Conservation (phyloP, 1,140 invertebrate genomes). For the Cylas formicarius region DNA sequence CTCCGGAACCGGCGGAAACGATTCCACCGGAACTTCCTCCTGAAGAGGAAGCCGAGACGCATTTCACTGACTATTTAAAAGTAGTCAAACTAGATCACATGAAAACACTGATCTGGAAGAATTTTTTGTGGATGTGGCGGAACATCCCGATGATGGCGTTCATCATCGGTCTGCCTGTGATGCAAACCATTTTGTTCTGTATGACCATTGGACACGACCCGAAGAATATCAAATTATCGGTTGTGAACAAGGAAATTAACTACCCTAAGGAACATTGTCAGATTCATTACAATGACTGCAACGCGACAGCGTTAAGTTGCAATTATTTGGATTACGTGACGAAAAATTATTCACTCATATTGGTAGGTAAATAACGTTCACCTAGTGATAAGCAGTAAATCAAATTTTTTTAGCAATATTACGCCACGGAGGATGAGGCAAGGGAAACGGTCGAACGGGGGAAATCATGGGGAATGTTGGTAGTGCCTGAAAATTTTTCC, state of each 20-base stretch:
- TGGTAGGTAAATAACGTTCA: too few relatives aligned
- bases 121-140: slow-evolving; percentile 85
- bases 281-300: slow-evolving; percentile 50
- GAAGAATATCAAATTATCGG: slow-evolving; percentile 70
- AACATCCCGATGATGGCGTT: slow-evolving; percentile 87
- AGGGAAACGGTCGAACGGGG: slow-evolving; percentile 63
- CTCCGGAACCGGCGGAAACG: slow-evolving; percentile 28
- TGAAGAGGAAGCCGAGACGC: slow-evolving; percentile 47
- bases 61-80: slow-evolving; percentile 53
- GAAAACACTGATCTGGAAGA: slow-evolving; percentile 83
- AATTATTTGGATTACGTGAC: slow-evolving; percentile 64
- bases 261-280: slow-evolving; percentile 47
- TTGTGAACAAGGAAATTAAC: slow-evolving; percentile 77
- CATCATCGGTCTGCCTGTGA: slow-evolving; percentile 64
- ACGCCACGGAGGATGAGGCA: slow-evolving; percentile 58
- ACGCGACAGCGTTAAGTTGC: slow-evolving; percentile 64
- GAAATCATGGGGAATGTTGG: slow-evolving; percentile 77
- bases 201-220: slow-evolving; percentile 88
- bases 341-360: slow-evolving; percentile 49
- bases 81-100: slow-evolving; percentile 64
- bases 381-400: too few relatives aligned
- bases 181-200: slow-evolving; percentile 94
- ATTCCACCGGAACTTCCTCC: slow-evolving; percentile 50
- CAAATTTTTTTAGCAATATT: slow-evolving; percentile 39
- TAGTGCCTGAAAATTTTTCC: slow-evolving; percentile 82